Base-by-base conservation (phyloP, 2,797 vertebrate genomes). In the Platyrinchus mystaceus region DNA sequence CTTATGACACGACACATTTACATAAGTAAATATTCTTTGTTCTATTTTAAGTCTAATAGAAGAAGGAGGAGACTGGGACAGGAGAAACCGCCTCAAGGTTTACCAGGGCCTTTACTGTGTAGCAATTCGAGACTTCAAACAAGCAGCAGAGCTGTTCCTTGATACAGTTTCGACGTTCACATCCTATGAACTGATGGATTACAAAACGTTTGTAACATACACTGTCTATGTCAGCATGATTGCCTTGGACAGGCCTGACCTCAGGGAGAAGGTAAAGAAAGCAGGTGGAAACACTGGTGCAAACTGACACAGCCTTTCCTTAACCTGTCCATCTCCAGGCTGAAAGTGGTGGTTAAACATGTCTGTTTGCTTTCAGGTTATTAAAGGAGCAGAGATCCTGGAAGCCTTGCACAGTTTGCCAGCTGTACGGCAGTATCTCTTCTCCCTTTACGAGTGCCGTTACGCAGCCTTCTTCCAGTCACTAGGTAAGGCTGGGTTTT, bases 111-210 rank as follows among this genome's bases (percentile, higher is more conserved):
- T 99, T 50, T 99, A 99, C 95, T 99, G 99, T 26, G 99, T 99
- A 92, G 99, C 99, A 87, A 98, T 99, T 94, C 97, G 99, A 49
- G 99, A 99, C 96, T 99, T 99, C 98, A 99, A 99, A 95, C 99
- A 99, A 97, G 99, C 99, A 28, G 99, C 99, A 0, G 99, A 99
- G 97, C 99, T 99, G 66, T 99, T 99, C 97, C 98, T 99, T 7
- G 99, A 99, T 96, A 99, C 99, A 0, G 99, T 99, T 32, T 99
- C 99, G 10, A 99, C 99, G 0, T 99, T 99, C 94, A 99, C 99
- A n/a, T 99, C 99, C 36, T 99, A 99, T 12, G 99, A 99, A 97
- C 99, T 99, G 66, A 99, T 99, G 99, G 99, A 99, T 98, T 99
- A 99, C 97, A 99, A 99, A 97, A 99, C 99, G 0, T 99, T 99